A percentile compares a stretch with the other conserved stretches of the same genome.
phyloP scores from a whole-genome alignment of 2,888 invertebrate species.

The Drosophila multiciliata region DNA sequence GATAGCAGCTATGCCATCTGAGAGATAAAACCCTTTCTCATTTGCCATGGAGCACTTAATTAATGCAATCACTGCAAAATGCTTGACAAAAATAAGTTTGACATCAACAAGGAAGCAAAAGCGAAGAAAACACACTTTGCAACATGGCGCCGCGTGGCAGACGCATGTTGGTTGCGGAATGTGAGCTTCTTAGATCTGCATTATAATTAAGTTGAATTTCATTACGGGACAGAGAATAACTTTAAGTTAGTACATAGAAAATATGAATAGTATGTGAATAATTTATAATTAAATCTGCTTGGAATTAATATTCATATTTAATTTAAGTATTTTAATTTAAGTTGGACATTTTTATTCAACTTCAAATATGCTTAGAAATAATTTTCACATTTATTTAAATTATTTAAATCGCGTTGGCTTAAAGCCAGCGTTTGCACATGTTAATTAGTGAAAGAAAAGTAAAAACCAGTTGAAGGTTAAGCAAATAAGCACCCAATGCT shows the following conservation, averaged over 20 bases:
- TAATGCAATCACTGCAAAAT: constrained; percentile 66
- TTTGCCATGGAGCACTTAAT: constrained; percentile 55
- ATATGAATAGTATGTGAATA: neutral
- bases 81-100: constrained; percentile 59
- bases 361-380: no score
- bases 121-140: neutral
- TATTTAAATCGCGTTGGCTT: constrained; percentile 4
- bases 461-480: constrained; percentile 43
- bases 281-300: no score
- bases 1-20: constrained; percentile 2
- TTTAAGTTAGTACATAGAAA: no score
- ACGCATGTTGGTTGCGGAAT: neutral
- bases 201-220: constrained; percentile 17
- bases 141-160: neutral
- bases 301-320: no score
- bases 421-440: constrained; percentile 17
- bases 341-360: no score
- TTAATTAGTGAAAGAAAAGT: constrained; percentile 38
- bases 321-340: no score
- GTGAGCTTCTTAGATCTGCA: constrained; percentile 12
- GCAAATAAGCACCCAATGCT: constrained; percentile 12
- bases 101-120: constrained; percentile 27
- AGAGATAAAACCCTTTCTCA: constrained; percentile 30
- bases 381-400: neutral
- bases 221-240: neutral